These are phyloP conservation scores for Drosophila rubida DNA, from an alignment of 2,888 invertebrate genomes.

Conservation along the genomic window DNA sequence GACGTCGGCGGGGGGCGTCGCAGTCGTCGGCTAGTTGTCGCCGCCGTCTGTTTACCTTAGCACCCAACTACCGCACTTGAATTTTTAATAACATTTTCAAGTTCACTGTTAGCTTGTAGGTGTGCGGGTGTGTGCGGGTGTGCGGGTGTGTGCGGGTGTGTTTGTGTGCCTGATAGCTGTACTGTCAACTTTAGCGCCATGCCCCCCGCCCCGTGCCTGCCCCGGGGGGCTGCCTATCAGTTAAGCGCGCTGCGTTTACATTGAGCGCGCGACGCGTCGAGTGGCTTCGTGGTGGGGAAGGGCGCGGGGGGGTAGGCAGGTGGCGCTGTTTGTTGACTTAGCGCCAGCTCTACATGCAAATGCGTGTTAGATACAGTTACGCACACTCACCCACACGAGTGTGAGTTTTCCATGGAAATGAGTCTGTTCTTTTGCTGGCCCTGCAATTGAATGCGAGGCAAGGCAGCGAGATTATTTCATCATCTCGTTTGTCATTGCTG, in stretches of 20 bases:
- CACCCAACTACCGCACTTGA: constrained; percentile 75
- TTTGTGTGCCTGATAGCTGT: constrained; percentile 40
- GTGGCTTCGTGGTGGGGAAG: not conserved
- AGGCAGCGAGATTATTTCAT: no score
- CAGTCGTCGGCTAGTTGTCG: constrained; percentile 29
- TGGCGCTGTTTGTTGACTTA: constrained; percentile 36
- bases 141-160: constrained; percentile 24
- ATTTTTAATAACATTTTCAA: constrained; percentile 74
- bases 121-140: constrained; percentile 19
- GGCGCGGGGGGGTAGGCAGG: not conserved
- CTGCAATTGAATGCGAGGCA: constrained; percentile 27
- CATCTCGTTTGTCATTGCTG: constrained; percentile 23
- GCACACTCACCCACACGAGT: constrained; percentile 8
- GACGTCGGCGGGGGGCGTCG: not conserved
- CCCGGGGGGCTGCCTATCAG: constrained; percentile 28
- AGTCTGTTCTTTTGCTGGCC: not conserved
- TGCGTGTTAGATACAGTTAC: constrained; percentile 42
- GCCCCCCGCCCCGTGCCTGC: not conserved
- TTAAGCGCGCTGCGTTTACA: constrained; percentile 18
- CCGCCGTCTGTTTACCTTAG: constrained; percentile 67
- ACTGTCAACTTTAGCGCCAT: constrained; percentile 47
- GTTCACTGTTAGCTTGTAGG: constrained; percentile 62
- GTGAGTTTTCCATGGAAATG: constrained; percentile 23
- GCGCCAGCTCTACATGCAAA: constrained; percentile 51
- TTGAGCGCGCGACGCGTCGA: not conserved